Conservation (phyloP, 2,888 invertebrate species). For the Phorcus lineatus region DNA sequence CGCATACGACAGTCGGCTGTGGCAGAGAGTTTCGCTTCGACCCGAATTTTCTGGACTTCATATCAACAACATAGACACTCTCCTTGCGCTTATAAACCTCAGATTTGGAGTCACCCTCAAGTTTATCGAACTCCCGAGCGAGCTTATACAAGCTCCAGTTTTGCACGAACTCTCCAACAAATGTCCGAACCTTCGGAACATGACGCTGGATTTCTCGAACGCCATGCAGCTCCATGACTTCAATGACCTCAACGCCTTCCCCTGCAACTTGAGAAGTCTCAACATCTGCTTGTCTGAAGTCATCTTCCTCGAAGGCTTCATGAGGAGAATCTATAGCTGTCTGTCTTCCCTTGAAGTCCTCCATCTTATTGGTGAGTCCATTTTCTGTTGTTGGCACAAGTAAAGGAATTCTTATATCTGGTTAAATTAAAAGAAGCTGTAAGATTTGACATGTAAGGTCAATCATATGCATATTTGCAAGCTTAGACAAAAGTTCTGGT, state of each 20-base stretch:
- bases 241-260: conserved; percentile 98
- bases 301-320: conserved; percentile 99
- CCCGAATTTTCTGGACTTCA: conserved; percentile 97
- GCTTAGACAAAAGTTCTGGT: too few species aligned
- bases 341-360: conserved; percentile 97
- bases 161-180: conserved; percentile 97
- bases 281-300: conserved; percentile 98
- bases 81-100: conserved; percentile 85
- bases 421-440: too few species aligned
- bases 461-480: too few species aligned
- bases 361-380: conserved; percentile 89
- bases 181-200: conserved; percentile 75
- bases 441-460: too few species aligned
- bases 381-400: not conserved
- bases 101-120: conserved; percentile 77
- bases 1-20: conserved; percentile 94
- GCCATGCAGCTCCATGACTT: conserved; percentile 95
- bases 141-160: conserved; percentile 96
- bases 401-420: too few species aligned
- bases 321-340: conserved; percentile 99
- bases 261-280: conserved; percentile 94
- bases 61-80: conserved; percentile 88
- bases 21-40: conserved; percentile 96
- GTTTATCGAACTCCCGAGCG: conserved; percentile 85
- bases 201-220: conserved; percentile 98